A percentile compares a stretch with the other conserved stretches of the same genome.
Conservation (phyloP, 2,888 invertebrate genomes). For the Drosophila lacicola region DNA sequence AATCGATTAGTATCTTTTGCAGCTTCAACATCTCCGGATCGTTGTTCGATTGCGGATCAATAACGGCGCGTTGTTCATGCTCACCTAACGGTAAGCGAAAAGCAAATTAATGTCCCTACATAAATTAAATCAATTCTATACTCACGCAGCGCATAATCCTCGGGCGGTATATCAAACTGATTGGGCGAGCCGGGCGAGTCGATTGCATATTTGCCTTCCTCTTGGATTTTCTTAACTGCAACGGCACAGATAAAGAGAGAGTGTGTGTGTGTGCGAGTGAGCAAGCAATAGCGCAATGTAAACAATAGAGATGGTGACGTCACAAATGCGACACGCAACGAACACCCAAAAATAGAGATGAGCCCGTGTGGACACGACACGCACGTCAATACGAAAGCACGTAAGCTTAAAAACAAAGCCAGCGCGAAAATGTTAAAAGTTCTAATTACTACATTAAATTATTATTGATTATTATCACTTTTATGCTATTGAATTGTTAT, state of each 20-base stretch:
- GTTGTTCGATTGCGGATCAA: constrained; percentile 94
- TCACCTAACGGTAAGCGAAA: constrained; percentile 88
- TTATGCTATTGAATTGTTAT: too few species aligned
- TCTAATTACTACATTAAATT: too few species aligned
- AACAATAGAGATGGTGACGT: constrained; percentile 66
- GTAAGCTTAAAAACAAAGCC: too few species aligned
- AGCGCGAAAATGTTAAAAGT: too few species aligned
- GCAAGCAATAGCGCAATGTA: constrained; percentile 30
- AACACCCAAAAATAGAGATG: background rate
- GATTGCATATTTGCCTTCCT: constrained; percentile 98
- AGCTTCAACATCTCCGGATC: constrained; percentile 94
- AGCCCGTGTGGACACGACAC: background rate
- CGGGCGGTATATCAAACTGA: constrained; percentile 94
- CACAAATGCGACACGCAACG: constrained; percentile 30
- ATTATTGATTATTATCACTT: too few species aligned
- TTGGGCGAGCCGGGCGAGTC: constrained; percentile 97
- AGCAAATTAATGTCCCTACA: background rate
- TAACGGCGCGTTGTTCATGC: constrained; percentile 98
- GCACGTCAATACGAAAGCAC: too few species aligned
- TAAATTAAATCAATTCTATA: background rate
- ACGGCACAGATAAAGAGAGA: constrained; percentile 24
- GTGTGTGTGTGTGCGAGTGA: constrained; percentile 1
- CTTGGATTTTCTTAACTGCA: constrained; percentile 96
- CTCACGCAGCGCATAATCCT: constrained; percentile 95
- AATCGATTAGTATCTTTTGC: constrained; percentile 95